Evolutionary conservation across 2,888 invertebrate genomes (phyloP).

Genomic region (Brenthis hecate): DNA sequence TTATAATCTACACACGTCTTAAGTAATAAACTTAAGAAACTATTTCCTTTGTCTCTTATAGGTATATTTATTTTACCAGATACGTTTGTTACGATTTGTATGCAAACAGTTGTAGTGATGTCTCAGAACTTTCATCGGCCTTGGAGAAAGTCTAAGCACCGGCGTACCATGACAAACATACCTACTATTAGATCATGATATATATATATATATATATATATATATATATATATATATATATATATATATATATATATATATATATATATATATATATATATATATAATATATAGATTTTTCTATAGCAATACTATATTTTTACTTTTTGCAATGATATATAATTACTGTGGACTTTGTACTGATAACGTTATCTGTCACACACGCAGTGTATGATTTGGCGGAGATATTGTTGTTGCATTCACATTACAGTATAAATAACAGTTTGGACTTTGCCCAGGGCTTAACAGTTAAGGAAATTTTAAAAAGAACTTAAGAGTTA

Average conservation of each 20-base stretch:
- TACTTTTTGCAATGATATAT: conserved; percentile 15
- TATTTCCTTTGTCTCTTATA: too few species aligned
- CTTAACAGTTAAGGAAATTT: too few species aligned
- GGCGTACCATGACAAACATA: conserved; percentile 56
- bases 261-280: too few species aligned
- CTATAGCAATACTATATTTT: background rate
- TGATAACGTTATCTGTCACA: conserved; percentile 14
- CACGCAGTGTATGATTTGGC: background rate
- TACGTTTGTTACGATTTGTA: conserved; percentile 53
- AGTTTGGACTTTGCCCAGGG: too few species aligned
- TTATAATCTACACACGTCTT: too few species aligned
- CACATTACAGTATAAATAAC: too few species aligned
- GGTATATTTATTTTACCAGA: too few species aligned
- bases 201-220: background rate
- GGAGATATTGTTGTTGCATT: background rate
- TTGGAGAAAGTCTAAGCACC: conserved; percentile 73
- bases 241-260: background rate
- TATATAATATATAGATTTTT: background rate
- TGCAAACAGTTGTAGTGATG: conserved; percentile 56
- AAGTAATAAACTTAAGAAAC: too few species aligned
- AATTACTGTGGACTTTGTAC: conserved; percentile 8
- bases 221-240: background rate
- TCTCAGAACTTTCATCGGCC: conserved; percentile 71
- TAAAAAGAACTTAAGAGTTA: too few species aligned
- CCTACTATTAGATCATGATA: conserved; percentile 34